phyloP scores from a whole-genome alignment of 2,888 invertebrate genomes.

The Gisinianus flammeolus region DNA sequence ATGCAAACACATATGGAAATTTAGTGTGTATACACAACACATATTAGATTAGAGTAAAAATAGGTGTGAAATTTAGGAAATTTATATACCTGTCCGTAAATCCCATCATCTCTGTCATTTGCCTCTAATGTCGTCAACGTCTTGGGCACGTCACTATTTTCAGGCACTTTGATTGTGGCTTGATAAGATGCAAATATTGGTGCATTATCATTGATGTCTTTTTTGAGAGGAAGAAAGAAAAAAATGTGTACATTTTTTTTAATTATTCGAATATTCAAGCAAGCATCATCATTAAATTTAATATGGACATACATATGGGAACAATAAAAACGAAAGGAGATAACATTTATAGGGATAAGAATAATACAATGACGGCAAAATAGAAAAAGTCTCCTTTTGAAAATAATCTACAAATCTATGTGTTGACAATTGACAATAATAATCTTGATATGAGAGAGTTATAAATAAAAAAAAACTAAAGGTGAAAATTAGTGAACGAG shows the following conservation, averaged over 20 bases:
- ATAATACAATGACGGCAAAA: too few relatives aligned
- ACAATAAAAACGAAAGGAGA: too few relatives aligned
- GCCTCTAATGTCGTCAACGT: constrained; percentile 82
- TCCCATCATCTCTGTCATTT: constrained; percentile 87
- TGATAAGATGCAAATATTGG: constrained; percentile 86
- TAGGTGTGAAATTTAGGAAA: too few relatives aligned
- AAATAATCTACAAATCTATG: too few relatives aligned
- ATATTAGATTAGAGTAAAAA: too few relatives aligned
- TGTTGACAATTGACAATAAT: not conserved
- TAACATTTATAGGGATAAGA: too few relatives aligned
- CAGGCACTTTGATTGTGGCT: constrained; percentile 78
- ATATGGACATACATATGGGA: too few relatives aligned
- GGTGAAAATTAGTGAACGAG: too few relatives aligned
- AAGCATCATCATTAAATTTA: not conserved
- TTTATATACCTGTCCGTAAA: constrained; percentile 78
- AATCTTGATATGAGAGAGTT: too few relatives aligned
- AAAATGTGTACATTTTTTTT: not conserved
- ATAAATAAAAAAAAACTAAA: too few relatives aligned
- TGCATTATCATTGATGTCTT: constrained; percentile 55
- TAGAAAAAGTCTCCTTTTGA: too few relatives aligned
- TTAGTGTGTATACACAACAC: too few relatives aligned
- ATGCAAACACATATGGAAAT: not conserved
- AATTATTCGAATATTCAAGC: not conserved
- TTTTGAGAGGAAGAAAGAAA: not conserved
- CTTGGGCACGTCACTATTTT: constrained; percentile 75